These are phyloP conservation scores for Picus viridis DNA, from an alignment of 2,797 vertebrate genomes.

Conservation along the genomic window DNA sequence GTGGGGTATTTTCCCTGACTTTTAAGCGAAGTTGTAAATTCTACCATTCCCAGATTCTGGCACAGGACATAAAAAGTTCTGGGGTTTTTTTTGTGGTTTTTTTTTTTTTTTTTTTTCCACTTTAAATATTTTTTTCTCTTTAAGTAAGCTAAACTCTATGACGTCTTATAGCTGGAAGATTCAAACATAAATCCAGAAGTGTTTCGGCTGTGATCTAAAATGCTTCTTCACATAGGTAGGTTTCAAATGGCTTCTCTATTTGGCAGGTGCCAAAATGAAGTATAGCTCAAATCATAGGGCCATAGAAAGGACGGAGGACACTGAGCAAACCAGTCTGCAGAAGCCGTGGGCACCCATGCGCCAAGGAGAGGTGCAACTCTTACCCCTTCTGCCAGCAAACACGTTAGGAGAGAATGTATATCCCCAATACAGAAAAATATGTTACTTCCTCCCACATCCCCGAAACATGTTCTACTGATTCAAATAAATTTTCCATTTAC, in stretches of 20 bases:
- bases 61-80: background rate
- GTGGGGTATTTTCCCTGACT: background rate
- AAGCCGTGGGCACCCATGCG: fast-evolving
- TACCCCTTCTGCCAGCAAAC: background rate
- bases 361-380: background rate
- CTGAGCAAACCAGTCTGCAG: background rate
- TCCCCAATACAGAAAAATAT: fast-evolving
- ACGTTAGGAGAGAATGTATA: fast-evolving
- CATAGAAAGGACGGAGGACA: background rate
- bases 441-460: background rate
- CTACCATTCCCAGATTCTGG: background rate
- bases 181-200: background rate
- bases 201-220: background rate
- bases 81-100: too few species aligned
- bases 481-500: background rate
- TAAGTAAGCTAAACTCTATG: background rate
- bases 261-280: background rate
- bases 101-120: too few species aligned
- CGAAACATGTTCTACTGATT: background rate
- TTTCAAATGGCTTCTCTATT: background rate
- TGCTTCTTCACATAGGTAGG: background rate
- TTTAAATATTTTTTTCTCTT: background rate
- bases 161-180: background rate
- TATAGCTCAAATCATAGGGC: background rate
- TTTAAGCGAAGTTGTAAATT: background rate